Evolutionary conservation across 2,797 vertebrate genomes (phyloP).

Genomic region (Sandelia bainsii): DNA sequence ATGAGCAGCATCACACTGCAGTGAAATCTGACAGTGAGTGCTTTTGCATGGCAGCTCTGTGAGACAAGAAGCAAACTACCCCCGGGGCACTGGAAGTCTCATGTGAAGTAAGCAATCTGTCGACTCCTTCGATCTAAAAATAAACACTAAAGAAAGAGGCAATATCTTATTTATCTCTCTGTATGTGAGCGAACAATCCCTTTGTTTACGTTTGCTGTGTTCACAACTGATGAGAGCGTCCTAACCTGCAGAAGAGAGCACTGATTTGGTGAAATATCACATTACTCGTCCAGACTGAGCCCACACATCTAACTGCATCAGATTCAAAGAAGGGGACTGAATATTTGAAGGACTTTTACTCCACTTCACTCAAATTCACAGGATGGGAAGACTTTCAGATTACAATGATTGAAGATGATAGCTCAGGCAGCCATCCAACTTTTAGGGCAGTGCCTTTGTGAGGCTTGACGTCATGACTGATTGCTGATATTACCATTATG

Average conservation of each 20-base stretch:
- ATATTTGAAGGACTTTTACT: slow-evolving; percentile 51
- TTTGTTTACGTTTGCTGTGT: slow-evolving; percentile 56
- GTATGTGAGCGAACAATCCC: slow-evolving; percentile 36
- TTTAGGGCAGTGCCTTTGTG: slow-evolving; percentile 5
- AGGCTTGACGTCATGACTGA: slow-evolving; percentile 1
- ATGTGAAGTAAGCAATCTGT: slow-evolving; percentile 71
- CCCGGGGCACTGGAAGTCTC: slow-evolving; percentile 39
- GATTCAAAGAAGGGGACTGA: slow-evolving; percentile 27
- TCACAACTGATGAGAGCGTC: slow-evolving; percentile 47
- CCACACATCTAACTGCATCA: slow-evolving; percentile 44
- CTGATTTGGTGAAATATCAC: slow-evolving; percentile 53
- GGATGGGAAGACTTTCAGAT: slow-evolving; percentile 38
- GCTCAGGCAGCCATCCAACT: slow-evolving; percentile 27
- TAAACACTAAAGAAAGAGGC: slow-evolving; percentile 54
- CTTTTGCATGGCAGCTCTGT: slow-evolving; percentile 64
- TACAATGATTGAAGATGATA: slow-evolving; percentile 41
- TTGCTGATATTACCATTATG: slow-evolving; percentile 10
- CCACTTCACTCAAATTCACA: slow-evolving; percentile 44
- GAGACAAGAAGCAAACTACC: slow-evolving; percentile 46
- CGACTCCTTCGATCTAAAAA: slow-evolving; percentile 61
- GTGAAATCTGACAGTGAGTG: slow-evolving; percentile 62
- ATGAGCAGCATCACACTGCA: slow-evolving; percentile 41
- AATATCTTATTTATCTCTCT: slow-evolving; percentile 68
- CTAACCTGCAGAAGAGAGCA: slow-evolving; percentile 42
- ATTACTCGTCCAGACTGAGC: slow-evolving; percentile 24